Evolutionary conservation across 2,888 invertebrate genomes (phyloP).

Genomic region (Plebejus argus): DNA sequence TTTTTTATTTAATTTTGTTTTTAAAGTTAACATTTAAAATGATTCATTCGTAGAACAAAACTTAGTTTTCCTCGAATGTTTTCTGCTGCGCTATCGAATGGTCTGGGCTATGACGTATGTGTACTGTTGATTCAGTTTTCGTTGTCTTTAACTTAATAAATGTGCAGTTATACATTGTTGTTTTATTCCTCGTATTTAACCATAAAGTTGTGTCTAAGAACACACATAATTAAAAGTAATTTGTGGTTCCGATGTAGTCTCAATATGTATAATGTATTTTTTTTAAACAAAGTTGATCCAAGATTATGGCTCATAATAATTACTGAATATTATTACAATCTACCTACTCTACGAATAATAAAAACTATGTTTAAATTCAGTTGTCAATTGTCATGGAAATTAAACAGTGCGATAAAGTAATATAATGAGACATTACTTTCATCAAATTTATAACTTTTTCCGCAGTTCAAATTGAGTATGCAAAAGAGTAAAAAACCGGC

Average conservation of each 20-base stretch:
- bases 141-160: constrained; percentile 12
- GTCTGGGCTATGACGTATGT: constrained; percentile 1
- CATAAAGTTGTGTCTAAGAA: not conserved
- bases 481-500: not conserved
- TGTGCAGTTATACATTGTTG: constrained; percentile 18
- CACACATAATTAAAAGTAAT: too few species aligned
- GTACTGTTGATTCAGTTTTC: constrained; percentile 8
- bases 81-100: not conserved
- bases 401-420: too few species aligned
- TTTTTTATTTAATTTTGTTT: not conserved
- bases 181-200: not conserved
- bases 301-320: too few species aligned
- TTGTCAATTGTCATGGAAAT: not conserved
- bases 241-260: too few species aligned
- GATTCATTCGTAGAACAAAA: not conserved
- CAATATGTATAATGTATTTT: too few species aligned
- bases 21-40: not conserved
- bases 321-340: too few species aligned
- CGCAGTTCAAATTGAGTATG: not conserved
- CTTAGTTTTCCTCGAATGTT: not conserved
- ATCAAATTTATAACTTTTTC: not conserved
- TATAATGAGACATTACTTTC: not conserved
- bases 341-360: too few species aligned
- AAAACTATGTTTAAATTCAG: not conserved
- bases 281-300: too few species aligned